Percentiles rank a stretch among this genome's conserved stretches.
Conservation (phyloP, 2,797 vertebrate species). For the Myotis daubentonii region DNA sequence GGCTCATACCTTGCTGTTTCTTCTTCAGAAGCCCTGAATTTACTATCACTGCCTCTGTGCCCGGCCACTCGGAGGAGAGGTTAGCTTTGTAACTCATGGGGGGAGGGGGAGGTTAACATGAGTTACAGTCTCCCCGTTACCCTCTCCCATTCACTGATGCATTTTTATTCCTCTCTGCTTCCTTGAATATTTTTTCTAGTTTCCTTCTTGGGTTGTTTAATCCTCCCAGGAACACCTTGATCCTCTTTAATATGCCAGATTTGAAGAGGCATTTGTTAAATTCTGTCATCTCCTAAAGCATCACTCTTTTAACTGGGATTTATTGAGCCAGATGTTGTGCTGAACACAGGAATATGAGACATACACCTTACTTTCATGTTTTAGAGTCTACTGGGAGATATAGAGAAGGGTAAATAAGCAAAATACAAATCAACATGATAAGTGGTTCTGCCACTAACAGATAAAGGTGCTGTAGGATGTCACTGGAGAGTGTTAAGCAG, state of each 20-base stretch:
- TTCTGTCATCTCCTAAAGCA: constrained; percentile 70
- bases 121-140: background rate
- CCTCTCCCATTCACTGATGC: background rate
- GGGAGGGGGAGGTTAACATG: background rate
- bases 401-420: background rate
- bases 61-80: background rate
- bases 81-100: background rate
- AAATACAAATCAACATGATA: background rate
- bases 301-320: constrained; percentile 67
- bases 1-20: background rate
- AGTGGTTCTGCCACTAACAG: background rate
- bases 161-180: constrained; percentile 38
- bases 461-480: background rate
- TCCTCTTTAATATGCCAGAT: constrained; percentile 63
- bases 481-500: background rate
- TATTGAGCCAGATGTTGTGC: constrained; percentile 49
- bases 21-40: background rate
- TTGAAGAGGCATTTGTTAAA: constrained; percentile 67
- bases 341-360: constrained; percentile 6
- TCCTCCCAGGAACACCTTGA: constrained; percentile 56
- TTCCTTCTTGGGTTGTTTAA: constrained; percentile 49
- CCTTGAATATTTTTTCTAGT: constrained; percentile 3
- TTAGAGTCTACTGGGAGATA: background rate
- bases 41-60: background rate
- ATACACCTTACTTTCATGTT: background rate